These are phyloP conservation scores for Melanerpes formicivorus DNA, from an alignment of 2,113 vertebrate genomes.

Conservation along the genomic window DNA sequence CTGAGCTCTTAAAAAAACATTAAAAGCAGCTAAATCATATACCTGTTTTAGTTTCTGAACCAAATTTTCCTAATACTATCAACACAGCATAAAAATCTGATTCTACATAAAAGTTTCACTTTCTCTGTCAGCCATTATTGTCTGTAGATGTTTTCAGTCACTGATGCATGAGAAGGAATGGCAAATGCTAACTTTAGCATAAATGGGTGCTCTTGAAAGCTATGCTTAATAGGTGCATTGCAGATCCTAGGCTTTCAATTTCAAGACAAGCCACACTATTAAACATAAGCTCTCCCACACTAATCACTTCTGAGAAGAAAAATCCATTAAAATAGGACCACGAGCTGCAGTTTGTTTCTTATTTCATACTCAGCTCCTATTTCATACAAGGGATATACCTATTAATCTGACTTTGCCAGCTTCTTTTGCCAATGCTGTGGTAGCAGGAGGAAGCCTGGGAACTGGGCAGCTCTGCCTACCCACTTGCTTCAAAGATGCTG, in stretches of 20 bases:
- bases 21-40: neutral
- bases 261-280: neutral
- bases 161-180: neutral
- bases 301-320: neutral
- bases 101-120: neutral
- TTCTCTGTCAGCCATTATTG: neutral
- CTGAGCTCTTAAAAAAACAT: neutral
- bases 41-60: neutral
- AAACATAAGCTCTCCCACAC: neutral
- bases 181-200: neutral
- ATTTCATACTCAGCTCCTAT: neutral
- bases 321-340: neutral
- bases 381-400: neutral
- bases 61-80: neutral
- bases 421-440: neutral
- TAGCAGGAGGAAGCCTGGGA: neutral
- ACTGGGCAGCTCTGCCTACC: neutral
- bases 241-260: neutral
- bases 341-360: neutral
- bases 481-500: neutral
- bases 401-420: neutral
- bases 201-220: slow-evolving; percentile 3
- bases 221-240: neutral
- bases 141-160: neutral
- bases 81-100: neutral